Evolutionary conservation across 2,888 invertebrate species (phyloP).

Genomic region (Nesidiocoris tenuis): DNA sequence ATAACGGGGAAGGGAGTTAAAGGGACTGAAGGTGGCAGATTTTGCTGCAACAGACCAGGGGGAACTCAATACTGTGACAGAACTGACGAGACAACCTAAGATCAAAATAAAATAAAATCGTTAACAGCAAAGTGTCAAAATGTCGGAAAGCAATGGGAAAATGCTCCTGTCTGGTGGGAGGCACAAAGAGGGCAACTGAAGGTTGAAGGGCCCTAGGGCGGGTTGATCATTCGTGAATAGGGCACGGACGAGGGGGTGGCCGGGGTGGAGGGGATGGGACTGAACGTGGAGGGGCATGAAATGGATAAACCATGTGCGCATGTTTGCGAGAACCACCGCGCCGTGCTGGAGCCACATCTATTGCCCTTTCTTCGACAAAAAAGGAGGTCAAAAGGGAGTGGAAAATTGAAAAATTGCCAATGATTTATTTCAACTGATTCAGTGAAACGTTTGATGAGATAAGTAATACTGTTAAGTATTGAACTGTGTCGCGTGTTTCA

Average conservation of each 20-base stretch:
- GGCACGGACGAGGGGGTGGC: background rate
- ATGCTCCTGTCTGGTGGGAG: background rate
- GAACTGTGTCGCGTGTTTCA: too few relatives aligned
- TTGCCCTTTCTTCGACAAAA: too few relatives aligned
- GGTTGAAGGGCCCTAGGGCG: background rate
- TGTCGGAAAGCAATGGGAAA: background rate
- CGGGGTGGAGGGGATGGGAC: background rate
- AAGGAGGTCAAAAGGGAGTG: too few relatives aligned
- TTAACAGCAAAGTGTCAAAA: too few relatives aligned
- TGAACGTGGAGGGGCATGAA: background rate
- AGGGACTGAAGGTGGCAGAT: background rate
- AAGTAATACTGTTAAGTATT: too few relatives aligned
- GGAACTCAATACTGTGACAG: too few relatives aligned
- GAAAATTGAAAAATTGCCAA: too few relatives aligned
- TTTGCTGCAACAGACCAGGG: too few relatives aligned
- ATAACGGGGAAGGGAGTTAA: background rate
- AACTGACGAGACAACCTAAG: too few relatives aligned
- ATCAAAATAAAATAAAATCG: too few relatives aligned
- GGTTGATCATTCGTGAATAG: conserved; percentile 4
- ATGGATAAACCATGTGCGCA: conserved; percentile 8
- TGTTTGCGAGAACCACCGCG: conserved; percentile 1
- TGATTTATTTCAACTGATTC: too few relatives aligned
- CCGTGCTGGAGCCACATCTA: background rate
- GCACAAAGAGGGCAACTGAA: background rate
- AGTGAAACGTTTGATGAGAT: too few relatives aligned